Base-by-base conservation (phyloP, 2,888 invertebrate species). In the Melinaea menophilus region DNA sequence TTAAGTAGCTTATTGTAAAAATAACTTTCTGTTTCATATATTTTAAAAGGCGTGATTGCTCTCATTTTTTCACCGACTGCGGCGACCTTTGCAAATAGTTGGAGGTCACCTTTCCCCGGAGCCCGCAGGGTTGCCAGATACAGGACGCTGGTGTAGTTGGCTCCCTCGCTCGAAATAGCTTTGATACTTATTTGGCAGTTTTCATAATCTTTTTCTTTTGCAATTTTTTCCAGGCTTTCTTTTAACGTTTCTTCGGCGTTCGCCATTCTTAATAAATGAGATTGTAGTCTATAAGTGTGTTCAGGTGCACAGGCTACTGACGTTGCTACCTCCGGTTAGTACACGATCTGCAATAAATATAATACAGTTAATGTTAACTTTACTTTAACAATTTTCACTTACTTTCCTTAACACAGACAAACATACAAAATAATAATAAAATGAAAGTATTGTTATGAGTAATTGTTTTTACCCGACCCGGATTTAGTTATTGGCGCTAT, bases 61-160 rank as follows among this genome's bases (percentile, higher is more conserved):
- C 76, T 69, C 22, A 76, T 54, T n/a, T 69, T 65, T 35, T 75
- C 76, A 0, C 71, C 66, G 0, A 72, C 11, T 0, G 58, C 64
- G 2, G 74, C 72, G 0, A 72, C 65, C 58, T 73, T 73, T 12
- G 66, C 68, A 55, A 72, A 73, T 5, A 73, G 33, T n/a, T 68
- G 66, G 2, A 72, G 22, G 5, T 71, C 72, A 5, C 72, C 70
- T 58, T 73, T 73, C 13, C 69, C 66, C 3, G 68, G 63, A 11
- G 71, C 72, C 3, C 71, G 69, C 51, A 84, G 62, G 11, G 68
- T 75, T 4, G 72, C 75, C n/a, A 70, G 64, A 59, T 71, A 78
- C 0, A 83, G 64, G 9, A 66, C 68, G 3, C 82, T 79, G 2
- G 79, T 77, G 67, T 78, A 83, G 65, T 82, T 83, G 0, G 79